A percentile compares a stretch with the other conserved stretches of the same genome.
Evolutionary conservation across 53 echinoderm and acorn worm species (phyloP).

Genomic region (Hippasteria phrygiana): DNA sequence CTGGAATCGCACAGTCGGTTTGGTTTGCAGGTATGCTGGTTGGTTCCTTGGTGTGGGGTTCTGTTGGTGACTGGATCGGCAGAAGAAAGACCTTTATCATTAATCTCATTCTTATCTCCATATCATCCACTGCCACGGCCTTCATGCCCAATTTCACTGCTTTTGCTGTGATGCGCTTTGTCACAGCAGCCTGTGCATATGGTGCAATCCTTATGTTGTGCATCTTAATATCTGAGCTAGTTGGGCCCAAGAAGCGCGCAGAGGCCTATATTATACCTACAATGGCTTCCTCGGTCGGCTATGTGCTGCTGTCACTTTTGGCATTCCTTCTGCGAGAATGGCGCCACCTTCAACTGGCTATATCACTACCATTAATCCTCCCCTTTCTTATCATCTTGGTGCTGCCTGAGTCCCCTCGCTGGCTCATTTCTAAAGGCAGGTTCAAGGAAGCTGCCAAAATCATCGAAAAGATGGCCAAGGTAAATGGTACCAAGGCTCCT

Average conservation of each 20-base stretch:
- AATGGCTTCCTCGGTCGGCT: not conserved
- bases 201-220: constrained; percentile 15
- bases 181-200: constrained; percentile 8
- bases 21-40: constrained; percentile 59
- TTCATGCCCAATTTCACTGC: constrained; percentile 9
- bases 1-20: constrained; percentile 57
- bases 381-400: too few relatives aligned
- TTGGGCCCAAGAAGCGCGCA: constrained; percentile 1
- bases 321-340: constrained; percentile 12
- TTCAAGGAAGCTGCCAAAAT: too few relatives aligned
- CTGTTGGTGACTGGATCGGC: constrained; percentile 47
- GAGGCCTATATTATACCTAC: not conserved
- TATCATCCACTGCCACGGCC: not conserved
- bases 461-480: too few relatives aligned
- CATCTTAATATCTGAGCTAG: constrained; percentile 27
- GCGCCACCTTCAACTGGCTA: too few relatives aligned
- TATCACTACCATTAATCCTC: too few relatives aligned
- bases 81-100: constrained; percentile 17
- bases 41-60: constrained; percentile 62
- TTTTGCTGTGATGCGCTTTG: constrained; percentile 2
- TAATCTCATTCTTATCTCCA: not conserved
- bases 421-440: too few relatives aligned
- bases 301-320: not conserved
- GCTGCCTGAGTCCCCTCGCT: too few relatives aligned
- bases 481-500: too few relatives aligned